A percentile compares a stretch with the other conserved stretches of the same genome.
Conservation (phyloP, 2,113 vertebrate genomes). For the Pituophis catenifer region DNA sequence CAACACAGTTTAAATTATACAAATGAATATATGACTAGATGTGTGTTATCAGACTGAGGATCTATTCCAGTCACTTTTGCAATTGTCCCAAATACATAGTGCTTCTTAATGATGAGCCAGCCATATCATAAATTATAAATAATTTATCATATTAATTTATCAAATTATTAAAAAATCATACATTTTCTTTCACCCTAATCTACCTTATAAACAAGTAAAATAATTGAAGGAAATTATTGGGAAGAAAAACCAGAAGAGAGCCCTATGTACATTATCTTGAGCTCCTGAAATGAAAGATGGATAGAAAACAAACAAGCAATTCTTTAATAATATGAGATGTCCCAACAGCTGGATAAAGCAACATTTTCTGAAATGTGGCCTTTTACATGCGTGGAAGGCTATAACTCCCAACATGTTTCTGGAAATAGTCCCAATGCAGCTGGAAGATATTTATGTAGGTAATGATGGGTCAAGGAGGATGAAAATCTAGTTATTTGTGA, state of each 20-base stretch:
- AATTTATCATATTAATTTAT: neutral
- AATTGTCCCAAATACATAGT: neutral
- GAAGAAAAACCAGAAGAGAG: neutral
- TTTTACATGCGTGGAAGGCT: neutral
- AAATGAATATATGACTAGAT: neutral
- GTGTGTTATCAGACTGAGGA: neutral
- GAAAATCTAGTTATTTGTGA: neutral
- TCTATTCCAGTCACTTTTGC: neutral
- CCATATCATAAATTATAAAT: neutral
- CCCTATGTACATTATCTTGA: neutral
- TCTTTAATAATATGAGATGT: neutral
- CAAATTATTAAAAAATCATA: neutral
- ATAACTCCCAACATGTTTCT: neutral
- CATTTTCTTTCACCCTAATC: neutral
- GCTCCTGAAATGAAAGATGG: neutral
- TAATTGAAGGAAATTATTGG: neutral
- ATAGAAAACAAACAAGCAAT: neutral
- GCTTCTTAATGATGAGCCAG: neutral
- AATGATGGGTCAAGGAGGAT: neutral
- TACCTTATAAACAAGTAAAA: neutral
- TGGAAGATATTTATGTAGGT: neutral
- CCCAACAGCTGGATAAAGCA: neutral
- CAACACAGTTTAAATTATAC: neutral
- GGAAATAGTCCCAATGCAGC: neutral
- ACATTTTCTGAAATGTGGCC: neutral